phyloP scores from a whole-genome alignment of 2,888 invertebrate genomes.

The Helobdella robusta region DNA sequence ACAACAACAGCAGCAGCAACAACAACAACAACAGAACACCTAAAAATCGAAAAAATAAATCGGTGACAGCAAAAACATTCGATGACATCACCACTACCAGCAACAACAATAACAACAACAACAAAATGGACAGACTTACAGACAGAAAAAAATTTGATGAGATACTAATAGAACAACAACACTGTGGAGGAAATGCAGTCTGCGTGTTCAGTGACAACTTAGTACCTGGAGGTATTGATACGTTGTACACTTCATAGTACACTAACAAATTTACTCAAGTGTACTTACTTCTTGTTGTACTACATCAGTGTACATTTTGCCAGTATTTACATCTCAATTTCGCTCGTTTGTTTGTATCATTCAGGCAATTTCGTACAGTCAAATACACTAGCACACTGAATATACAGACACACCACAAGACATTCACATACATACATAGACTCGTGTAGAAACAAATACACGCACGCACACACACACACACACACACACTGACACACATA shows the following conservation, averaged over 20 bases:
- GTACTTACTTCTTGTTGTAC: no score
- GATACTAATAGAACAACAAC: slow-evolving; percentile 47
- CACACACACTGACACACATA: slow-evolving; percentile 1
- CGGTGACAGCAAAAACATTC: no score
- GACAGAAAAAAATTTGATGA: slow-evolving; percentile 37
- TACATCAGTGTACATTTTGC: no score
- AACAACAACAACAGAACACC: not conserved
- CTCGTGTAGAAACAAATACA: not conserved
- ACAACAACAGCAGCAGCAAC: not conserved
- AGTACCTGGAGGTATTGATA: slow-evolving; percentile 36
- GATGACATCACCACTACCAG: not conserved
- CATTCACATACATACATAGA: not conserved
- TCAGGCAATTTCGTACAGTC: no score
- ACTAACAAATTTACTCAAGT: no score
- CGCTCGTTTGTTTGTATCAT: no score
- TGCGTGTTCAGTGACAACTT: slow-evolving; percentile 45
- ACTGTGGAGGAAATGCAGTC: slow-evolving; percentile 49
- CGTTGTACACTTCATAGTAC: no score
- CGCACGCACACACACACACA: slow-evolving; percentile 3
- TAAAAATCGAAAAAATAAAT: no score
- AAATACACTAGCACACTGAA: not conserved
- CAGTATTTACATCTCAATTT: no score
- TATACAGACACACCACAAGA: not conserved
- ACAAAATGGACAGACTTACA: not conserved
- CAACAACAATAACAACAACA: not conserved